Evolutionary conservation across 2,888 invertebrate species (phyloP).

Genomic region (Sceliomorpha sp.): DNA sequence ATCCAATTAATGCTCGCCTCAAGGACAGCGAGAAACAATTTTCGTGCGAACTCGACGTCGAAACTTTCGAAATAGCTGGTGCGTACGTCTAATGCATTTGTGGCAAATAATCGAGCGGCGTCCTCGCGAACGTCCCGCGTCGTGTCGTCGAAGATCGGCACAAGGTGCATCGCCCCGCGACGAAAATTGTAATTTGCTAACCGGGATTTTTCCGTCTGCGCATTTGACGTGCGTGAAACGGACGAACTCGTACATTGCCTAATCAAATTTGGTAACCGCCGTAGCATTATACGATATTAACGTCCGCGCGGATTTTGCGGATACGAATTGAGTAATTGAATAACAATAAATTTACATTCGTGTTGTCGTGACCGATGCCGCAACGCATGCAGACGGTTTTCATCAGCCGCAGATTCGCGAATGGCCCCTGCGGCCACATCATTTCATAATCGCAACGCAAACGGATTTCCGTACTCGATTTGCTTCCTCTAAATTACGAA

Average conservation of each 20-base stretch:
- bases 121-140: too few relatives aligned
- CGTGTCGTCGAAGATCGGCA: too few relatives aligned
- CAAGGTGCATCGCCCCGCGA: too few relatives aligned
- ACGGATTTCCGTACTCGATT: slow-evolving; percentile 70
- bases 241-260: slow-evolving; percentile 44
- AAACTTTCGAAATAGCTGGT: slow-evolving; percentile 1
- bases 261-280: slow-evolving; percentile 61
- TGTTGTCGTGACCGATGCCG: slow-evolving; percentile 75
- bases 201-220: slow-evolving; percentile 42
- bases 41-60: slow-evolving; percentile 24
- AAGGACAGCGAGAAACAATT: slow-evolving; percentile 34
- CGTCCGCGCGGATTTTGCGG: slow-evolving; percentile 67
- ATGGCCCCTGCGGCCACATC: slow-evolving; percentile 65
- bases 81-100: too few relatives aligned
- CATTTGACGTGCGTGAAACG: slow-evolving; percentile 38
- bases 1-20: slow-evolving; percentile 41
- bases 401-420: slow-evolving; percentile 65
- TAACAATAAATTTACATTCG: slow-evolving; percentile 79
- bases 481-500: slow-evolving; percentile 53
- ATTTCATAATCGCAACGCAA: slow-evolving; percentile 76
- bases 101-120: too few relatives aligned
- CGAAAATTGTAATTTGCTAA: slow-evolving; percentile 44
- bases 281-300: slow-evolving; percentile 72
- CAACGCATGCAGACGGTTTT: slow-evolving; percentile 70
- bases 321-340: slow-evolving; percentile 77